phyloP scores from a whole-genome alignment of 2,797 vertebrate genomes.

The Sebastes oblongus region DNA sequence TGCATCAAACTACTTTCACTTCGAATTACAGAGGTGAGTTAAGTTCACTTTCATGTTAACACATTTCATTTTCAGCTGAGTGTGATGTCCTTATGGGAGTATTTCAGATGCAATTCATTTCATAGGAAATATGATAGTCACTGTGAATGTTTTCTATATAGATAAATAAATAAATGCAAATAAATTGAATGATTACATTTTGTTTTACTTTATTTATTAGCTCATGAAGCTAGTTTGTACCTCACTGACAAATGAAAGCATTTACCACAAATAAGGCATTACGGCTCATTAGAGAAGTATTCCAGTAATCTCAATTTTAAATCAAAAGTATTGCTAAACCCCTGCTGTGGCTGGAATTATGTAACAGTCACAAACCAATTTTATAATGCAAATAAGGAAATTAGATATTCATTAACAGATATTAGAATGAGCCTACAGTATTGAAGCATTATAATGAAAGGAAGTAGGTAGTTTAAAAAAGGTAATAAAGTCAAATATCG shows the following conservation, averaged over 20 bases:
- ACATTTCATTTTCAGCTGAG: background rate
- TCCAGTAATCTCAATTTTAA: constrained; percentile 9
- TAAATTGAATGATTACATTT: background rate
- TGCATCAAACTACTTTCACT: background rate
- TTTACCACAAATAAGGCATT: background rate
- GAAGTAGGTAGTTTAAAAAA: background rate
- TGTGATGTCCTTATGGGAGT: background rate
- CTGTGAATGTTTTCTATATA: background rate
- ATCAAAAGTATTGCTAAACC: background rate
- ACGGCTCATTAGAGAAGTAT: background rate
- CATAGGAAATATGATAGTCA: background rate
- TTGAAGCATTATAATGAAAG: background rate
- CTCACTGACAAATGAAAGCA: background rate
- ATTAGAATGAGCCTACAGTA: background rate
- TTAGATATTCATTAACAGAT: background rate
- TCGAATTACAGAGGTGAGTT: constrained; percentile 53
- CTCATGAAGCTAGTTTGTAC: background rate
- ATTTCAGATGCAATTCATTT: background rate
- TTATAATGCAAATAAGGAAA: background rate
- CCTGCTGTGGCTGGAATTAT: background rate
- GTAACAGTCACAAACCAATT: background rate
- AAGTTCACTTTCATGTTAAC: background rate
- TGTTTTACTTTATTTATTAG: background rate
- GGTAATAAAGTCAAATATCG: background rate
- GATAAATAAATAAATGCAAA: background rate